Conservation (phyloP, 2,113 vertebrate species). For the Catharus minimus region DNA sequence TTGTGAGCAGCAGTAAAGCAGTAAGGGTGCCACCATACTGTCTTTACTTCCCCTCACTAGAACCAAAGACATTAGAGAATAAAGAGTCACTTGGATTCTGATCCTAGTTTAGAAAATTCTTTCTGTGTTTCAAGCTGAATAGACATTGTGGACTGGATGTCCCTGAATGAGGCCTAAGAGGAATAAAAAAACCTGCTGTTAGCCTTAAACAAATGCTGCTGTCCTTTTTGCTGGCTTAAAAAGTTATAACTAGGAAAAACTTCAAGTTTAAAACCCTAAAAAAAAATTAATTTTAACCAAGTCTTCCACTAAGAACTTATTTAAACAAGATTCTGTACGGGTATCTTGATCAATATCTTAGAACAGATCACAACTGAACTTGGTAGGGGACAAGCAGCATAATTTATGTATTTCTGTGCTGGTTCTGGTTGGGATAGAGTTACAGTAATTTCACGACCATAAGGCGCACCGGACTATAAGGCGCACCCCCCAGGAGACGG, state of each 20-base stretch:
- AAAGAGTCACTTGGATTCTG: neutral
- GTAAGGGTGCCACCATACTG: accelerated
- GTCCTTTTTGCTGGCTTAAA: neutral
- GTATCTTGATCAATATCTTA: neutral
- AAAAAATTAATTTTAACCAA: neutral
- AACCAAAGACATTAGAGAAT: neutral
- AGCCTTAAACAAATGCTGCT: neutral
- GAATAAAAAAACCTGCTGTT: neutral
- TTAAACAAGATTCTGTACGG: neutral
- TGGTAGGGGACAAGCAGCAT: neutral
- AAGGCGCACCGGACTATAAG: too few relatives aligned
- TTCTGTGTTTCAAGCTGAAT: neutral
- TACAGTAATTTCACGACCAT: too few relatives aligned
- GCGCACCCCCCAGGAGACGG: too few relatives aligned
- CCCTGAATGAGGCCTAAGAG: neutral
- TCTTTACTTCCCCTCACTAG: neutral
- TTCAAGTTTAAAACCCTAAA: neutral
- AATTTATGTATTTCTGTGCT: neutral
- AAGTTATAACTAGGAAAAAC: neutral
- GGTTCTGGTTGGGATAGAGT: neutral
- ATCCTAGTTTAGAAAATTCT: neutral
- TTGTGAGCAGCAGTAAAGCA: neutral
- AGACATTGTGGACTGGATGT: neutral
- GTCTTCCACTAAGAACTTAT: neutral
- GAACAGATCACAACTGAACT: neutral